Evolutionary conservation across 2,113 vertebrate species (phyloP).

Genomic region (Thunnus maccoyii): DNA sequence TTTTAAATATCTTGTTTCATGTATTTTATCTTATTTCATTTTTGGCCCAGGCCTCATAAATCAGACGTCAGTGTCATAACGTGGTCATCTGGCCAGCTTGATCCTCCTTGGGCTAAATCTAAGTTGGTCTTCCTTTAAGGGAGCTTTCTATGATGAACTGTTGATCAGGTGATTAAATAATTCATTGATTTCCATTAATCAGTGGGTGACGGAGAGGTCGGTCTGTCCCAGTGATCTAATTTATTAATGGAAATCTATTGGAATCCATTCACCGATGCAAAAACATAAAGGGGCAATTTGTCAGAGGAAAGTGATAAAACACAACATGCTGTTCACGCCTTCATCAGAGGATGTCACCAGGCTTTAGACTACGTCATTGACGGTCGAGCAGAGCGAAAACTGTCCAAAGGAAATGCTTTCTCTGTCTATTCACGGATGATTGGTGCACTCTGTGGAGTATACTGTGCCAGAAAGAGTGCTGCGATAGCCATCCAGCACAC

Average conservation of each 20-base stretch:
- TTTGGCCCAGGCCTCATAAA: background rate
- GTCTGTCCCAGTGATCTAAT: conserved; percentile 47
- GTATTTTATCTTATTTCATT: background rate
- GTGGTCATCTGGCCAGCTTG: conserved; percentile 18
- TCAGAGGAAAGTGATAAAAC: conserved; percentile 29
- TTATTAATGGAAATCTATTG: conserved; percentile 63
- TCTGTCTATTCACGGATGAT: conserved; percentile 55
- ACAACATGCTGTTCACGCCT: conserved; percentile 25
- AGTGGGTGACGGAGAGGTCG: conserved; percentile 29
- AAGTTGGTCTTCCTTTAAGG: conserved; percentile 26
- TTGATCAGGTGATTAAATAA: conserved; percentile 71
- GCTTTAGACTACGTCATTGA: conserved; percentile 19
- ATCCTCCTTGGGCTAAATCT: conserved; percentile 36
- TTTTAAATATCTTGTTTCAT: no score
- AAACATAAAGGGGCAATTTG: conserved; percentile 55
- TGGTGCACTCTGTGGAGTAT: conserved; percentile 49
- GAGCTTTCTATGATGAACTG: conserved; percentile 44
- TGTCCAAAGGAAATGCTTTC: conserved; percentile 45
- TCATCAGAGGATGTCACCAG: conserved; percentile 38
- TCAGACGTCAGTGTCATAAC: conserved; percentile 1
- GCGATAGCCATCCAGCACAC: conserved; percentile 43
- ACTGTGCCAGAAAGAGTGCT: conserved; percentile 36
- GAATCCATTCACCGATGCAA: conserved; percentile 60
- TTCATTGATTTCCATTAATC: conserved; percentile 63
- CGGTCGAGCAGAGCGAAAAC: conserved; percentile 32